phyloP scores from a whole-genome alignment of 1,140 invertebrate species.

The Drosophila paulistorum region DNA sequence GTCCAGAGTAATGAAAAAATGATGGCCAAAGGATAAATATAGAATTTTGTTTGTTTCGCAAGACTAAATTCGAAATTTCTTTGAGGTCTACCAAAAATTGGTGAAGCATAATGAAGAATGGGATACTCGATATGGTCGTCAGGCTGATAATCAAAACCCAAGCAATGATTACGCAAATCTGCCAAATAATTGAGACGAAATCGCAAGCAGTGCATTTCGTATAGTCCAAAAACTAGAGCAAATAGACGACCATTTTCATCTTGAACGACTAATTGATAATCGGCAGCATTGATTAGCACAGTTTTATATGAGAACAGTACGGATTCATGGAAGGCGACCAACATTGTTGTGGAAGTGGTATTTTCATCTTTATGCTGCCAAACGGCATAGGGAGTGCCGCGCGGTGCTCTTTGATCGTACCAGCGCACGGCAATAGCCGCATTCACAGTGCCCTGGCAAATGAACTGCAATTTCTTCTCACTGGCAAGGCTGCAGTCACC shows the following conservation, averaged over 20 bases:
- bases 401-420: not conserved
- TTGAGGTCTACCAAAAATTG: not conserved
- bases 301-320: not conserved
- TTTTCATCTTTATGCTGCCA: not conserved
- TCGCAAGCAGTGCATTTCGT: conserved; percentile 32
- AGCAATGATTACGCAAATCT: conserved; percentile 13
- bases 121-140: conserved; percentile 4
- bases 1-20: too few species aligned
- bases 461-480: not conserved
- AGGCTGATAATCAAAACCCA: not conserved
- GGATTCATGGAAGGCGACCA: conserved; percentile 23
- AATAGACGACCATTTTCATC: not conserved
- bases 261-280: not conserved
- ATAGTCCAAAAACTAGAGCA: not conserved
- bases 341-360: not conserved
- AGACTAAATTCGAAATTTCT: too few species aligned
- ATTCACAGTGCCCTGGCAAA: conserved; percentile 1
- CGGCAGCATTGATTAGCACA: not conserved
- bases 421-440: not conserved
- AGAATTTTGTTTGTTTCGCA: too few species aligned
- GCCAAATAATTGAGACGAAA: conserved; percentile 19
- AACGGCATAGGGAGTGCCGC: conserved; percentile 8
- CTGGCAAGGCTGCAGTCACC: conserved; percentile 28
- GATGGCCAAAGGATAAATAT: too few species aligned
- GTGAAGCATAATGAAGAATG: conserved; percentile 16